Evolutionary conservation across 1,140 invertebrate species (phyloP).

Genomic region (Drosophila sechellia): DNA sequence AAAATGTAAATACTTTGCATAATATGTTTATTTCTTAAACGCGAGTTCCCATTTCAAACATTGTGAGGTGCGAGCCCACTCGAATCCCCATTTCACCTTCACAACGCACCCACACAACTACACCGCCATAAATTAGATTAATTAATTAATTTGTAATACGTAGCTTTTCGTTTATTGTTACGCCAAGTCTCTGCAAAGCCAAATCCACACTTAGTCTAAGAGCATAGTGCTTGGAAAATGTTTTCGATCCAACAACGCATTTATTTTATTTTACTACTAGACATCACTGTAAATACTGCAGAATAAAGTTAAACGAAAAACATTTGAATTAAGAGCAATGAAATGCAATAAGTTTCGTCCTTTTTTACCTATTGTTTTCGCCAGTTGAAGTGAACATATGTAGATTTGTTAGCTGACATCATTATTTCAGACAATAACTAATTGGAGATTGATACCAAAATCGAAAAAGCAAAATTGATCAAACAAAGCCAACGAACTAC

Average conservation of each 20-base stretch:
- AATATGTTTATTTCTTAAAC: constrained; percentile 25
- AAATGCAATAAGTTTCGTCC: constrained; percentile 4
- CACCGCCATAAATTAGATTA: constrained; percentile 67
- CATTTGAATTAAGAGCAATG: constrained; percentile 21
- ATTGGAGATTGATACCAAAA: constrained; percentile 48
- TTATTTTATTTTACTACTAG: constrained; percentile 61
- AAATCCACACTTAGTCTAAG: constrained; percentile 70
- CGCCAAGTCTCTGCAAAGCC: constrained; percentile 72
- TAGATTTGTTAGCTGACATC: constrained; percentile 65
- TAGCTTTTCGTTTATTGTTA: constrained; percentile 53
- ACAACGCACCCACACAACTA: constrained; percentile 33
- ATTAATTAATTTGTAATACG: constrained; percentile 28
- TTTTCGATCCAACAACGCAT: constrained; percentile 69
- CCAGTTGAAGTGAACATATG: constrained; percentile 18
- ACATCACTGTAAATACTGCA: constrained; percentile 63
- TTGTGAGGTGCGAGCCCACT: constrained; percentile 16
- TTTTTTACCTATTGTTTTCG: constrained; percentile 28
- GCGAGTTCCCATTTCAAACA: neutral
- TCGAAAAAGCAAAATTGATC: constrained; percentile 32
- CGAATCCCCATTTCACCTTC: constrained; percentile 26
- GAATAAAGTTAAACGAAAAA: constrained; percentile 21
- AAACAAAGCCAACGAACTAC: constrained; percentile 72
- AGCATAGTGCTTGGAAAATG: constrained; percentile 51
- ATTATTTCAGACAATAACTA: constrained; percentile 80
- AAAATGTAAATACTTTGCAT: constrained; percentile 48